These are phyloP conservation scores for Mesocricetus auratus DNA, from an alignment of 2,113 vertebrate genomes.

Conservation along the genomic window DNA sequence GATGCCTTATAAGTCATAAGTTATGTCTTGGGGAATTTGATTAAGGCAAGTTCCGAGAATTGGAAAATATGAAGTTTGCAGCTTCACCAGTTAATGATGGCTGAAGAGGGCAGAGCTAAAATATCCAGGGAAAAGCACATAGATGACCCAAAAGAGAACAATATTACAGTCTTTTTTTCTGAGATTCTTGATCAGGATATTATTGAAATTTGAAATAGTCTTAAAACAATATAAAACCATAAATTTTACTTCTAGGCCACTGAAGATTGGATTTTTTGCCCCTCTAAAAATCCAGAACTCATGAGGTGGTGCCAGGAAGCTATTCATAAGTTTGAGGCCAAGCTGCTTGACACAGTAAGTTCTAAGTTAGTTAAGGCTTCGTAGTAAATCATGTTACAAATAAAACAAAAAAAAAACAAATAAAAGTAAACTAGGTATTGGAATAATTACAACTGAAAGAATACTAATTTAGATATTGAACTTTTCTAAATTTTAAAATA, in stretches of 20 bases:
- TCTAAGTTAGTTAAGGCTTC: neutral
- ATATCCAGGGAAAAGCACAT: constrained; percentile 2
- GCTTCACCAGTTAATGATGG: neutral
- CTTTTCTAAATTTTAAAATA: neutral
- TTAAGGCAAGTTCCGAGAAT: neutral
- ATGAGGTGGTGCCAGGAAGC: neutral
- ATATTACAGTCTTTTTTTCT: neutral
- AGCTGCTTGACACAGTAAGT: neutral
- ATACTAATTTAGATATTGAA: neutral
- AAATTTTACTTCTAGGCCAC: neutral
- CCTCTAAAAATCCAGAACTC: neutral
- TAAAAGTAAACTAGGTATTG: neutral
- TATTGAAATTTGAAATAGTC: neutral
- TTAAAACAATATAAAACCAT: neutral
- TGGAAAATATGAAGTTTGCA: neutral
- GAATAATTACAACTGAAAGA: neutral
- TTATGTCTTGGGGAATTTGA: neutral
- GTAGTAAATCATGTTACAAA: neutral
- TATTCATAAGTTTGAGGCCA: no score
- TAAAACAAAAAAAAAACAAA: neutral
- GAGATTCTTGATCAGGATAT: neutral
- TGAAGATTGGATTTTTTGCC: neutral
- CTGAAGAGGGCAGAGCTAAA: neutral
- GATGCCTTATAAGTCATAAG: neutral
- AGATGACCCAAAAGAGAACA: neutral